Evolutionary conservation across 2,797 vertebrate genomes (phyloP), one percentile per base, ranked within the genome.

Genomic region (Sandelia bainsii): DNA sequence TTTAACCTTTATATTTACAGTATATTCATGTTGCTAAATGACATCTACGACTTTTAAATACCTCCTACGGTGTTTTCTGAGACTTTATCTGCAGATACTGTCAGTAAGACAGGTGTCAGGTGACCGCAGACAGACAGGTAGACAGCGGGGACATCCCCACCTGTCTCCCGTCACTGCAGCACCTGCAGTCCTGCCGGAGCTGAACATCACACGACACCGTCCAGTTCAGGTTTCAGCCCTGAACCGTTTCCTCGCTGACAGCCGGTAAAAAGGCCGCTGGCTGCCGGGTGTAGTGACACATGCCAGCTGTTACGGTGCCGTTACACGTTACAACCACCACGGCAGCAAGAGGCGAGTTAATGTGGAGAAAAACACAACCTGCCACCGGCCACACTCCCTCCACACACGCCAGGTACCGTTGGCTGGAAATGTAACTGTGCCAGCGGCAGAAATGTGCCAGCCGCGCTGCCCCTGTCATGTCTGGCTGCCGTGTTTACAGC

Each of bases 401-500:
- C 32, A 37, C 34, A 1, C 52, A 27, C 69, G n/a, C 25, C 62
- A n/a, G 64, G 54, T 23, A 11, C 12, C 8, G 22, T 37, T 27
- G 45, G 56, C 62, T 4, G 60, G 9, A 25, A 2, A 13, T 2
- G 57, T 4, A 6, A 10, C 1, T 1, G 46, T 17, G 57, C 45
- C 44, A 3, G 17, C 44, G 56, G 67, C 69, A 22, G 64, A 4
- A 12, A 5, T 22, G 54, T 46, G 52, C 4, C 77, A 19, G 72
- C 72, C 14, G 54, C 1, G 29, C 52, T 22, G 22, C 40, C 37
- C 50, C 25, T 14, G 77, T 69, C 71, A 50, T 67, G 72, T 62
- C 53, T 44, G 72, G 1, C 34, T 34, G 59, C 64, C 7, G 78
- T 72, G 83, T 81, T 83, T 67, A 75, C 80, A 65, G 66, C 72